Evolutionary conservation across 2,888 invertebrate species (phyloP).

Genomic region (Chydorus sphaericus): DNA sequence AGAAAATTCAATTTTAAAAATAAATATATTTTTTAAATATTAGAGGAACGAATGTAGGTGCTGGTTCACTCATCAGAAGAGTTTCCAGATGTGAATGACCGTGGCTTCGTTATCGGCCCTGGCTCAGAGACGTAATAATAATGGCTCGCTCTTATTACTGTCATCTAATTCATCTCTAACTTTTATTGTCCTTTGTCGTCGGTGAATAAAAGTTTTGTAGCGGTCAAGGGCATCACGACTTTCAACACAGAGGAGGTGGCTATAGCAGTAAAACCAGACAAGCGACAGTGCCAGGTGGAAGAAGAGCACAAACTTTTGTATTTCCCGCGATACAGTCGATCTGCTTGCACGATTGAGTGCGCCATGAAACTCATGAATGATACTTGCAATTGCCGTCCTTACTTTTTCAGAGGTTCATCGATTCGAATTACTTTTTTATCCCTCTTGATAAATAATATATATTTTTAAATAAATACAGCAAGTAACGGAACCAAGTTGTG

Average conservation of each 20-base stretch:
- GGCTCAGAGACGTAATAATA: not conserved
- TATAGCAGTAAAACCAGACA: not conserved
- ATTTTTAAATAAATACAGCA: not conserved
- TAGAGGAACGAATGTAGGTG: not conserved
- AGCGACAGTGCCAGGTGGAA: conserved; percentile 4
- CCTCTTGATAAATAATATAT: not conserved
- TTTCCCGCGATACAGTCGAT: not conserved
- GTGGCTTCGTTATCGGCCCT: conserved; percentile 3
- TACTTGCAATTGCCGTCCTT: not conserved
- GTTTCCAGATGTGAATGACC: conserved; percentile 7
- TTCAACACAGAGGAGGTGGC: not conserved
- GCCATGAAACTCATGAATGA: not conserved
- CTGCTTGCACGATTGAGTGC: not conserved
- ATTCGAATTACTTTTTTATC: not conserved
- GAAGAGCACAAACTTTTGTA: not conserved
- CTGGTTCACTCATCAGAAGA: conserved; percentile 5
- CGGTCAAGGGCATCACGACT: not conserved
- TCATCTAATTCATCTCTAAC: not conserved
- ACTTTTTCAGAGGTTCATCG: not conserved
- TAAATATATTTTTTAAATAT: not conserved
- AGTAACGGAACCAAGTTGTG: not conserved
- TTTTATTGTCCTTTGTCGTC: not conserved
- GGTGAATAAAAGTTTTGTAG: not conserved
- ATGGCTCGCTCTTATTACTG: not conserved
- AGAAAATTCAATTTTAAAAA: not conserved